phyloP scores from a whole-genome alignment of 1,140 invertebrate species.

The Trinorchestia longiramus region DNA sequence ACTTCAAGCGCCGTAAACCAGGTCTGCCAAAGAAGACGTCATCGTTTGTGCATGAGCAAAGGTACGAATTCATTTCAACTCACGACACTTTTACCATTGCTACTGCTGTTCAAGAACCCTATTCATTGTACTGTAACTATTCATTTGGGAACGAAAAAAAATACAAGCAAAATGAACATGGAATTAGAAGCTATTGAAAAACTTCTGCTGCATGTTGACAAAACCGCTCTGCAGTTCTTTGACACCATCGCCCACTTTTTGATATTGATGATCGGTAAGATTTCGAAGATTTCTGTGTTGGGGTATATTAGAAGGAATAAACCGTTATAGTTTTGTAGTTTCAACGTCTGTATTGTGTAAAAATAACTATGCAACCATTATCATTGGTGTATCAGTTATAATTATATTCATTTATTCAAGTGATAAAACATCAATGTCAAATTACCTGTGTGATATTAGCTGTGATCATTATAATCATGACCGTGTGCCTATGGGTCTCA shows the following conservation, averaged over 20 bases:
- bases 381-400: no score
- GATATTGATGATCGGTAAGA: neutral
- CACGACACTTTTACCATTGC: neutral
- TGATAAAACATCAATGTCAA: no score
- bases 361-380: no score
- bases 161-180: neutral
- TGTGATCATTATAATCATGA: no score
- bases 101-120: neutral
- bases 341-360: no score
- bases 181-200: neutral
- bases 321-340: no score
- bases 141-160: neutral
- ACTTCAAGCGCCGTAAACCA: neutral
- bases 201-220: slow-evolving; percentile 2
- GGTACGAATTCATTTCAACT: neutral
- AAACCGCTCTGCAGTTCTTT: neutral
- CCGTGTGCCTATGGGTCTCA: no score
- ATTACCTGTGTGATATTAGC: no score
- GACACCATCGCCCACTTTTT: neutral
- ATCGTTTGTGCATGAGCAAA: neutral
- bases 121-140: neutral
- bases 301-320: no score
- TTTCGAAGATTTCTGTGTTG: neutral
- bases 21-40: neutral
- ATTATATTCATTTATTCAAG: no score